Evolutionary conservation across 2,113 vertebrate species (phyloP).

Genomic region (Vanacampus margaritifer): DNA sequence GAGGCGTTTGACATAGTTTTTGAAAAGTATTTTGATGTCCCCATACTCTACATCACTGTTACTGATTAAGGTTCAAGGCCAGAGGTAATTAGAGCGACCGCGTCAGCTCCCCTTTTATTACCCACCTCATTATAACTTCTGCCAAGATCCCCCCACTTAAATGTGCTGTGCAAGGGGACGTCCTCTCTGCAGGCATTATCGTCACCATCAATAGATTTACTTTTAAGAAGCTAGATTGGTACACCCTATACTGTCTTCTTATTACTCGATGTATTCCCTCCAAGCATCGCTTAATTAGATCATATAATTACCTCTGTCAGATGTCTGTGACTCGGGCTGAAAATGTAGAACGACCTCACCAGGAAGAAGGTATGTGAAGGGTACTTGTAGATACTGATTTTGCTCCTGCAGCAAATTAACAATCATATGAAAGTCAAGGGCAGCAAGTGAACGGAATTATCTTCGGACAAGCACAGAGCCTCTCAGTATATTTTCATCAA

Average conservation of each 20-base stretch:
- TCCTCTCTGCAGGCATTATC: conserved; percentile 6
- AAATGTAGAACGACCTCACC: conserved; percentile 48
- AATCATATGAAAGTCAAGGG: conserved; percentile 39
- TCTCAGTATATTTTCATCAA: conserved; percentile 7
- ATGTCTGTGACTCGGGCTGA: conserved; percentile 33
- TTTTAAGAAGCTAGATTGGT: conserved; percentile 22
- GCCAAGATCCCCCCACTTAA: conserved; percentile 36
- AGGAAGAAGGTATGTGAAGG: conserved; percentile 27
- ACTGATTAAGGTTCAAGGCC: conserved; percentile 30
- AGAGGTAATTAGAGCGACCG: conserved; percentile 53
- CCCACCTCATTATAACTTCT: conserved; percentile 46
- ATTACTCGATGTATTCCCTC: conserved; percentile 23
- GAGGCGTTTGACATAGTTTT: conserved; percentile 13
- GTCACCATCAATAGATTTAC: conserved; percentile 24
- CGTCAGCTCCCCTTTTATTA: conserved; percentile 40
- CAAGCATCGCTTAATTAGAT: conserved; percentile 41
- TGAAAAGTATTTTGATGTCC: conserved; percentile 10
- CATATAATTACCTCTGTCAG: conserved; percentile 33
- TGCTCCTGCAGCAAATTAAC: conserved; percentile 34
- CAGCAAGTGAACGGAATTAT: conserved; percentile 32
- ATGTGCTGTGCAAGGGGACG: conserved; percentile 9
- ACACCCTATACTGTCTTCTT: conserved; percentile 6
- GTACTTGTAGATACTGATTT: conserved; percentile 13
- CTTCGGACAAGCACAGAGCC: conserved; percentile 29
- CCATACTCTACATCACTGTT: conserved; percentile 13